phyloP scores from a whole-genome alignment of 2,797 vertebrate species.

The Cossypha polioptera region DNA sequence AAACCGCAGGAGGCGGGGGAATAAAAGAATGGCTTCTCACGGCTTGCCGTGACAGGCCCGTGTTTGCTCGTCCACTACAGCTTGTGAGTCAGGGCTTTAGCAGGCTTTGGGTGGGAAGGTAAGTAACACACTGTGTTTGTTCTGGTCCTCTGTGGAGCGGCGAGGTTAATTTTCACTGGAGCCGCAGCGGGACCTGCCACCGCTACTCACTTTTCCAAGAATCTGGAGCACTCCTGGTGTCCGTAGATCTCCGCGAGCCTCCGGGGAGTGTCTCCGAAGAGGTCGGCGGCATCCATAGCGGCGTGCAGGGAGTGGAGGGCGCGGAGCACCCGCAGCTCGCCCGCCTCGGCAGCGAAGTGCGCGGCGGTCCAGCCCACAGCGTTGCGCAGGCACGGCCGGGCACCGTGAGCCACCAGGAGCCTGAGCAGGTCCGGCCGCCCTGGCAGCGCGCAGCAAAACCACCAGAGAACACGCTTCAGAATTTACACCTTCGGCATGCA shows the following conservation, averaged over 20 bases:
- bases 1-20: not conserved
- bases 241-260: constrained; percentile 88
- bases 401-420: constrained; percentile 82
- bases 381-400: constrained; percentile 81
- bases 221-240: constrained; percentile 82
- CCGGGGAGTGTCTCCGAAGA: constrained; percentile 84
- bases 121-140: accelerated
- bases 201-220: constrained; percentile 82
- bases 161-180: not conserved
- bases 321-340: constrained; percentile 80
- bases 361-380: constrained; percentile 87
- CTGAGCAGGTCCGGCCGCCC: constrained; percentile 80
- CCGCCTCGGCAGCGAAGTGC: constrained; percentile 88
- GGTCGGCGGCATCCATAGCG: constrained; percentile 81
- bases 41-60: not conserved
- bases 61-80: not conserved
- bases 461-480: not conserved
- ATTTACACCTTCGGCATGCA: not conserved
- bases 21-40: not conserved
- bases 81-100: not conserved
- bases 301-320: constrained; percentile 83
- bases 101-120: not conserved
- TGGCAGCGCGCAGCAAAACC: constrained; percentile 19
- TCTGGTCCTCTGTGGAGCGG: not conserved
- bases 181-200: accelerated